Conservation (phyloP, 2,797 vertebrate species). For the Gallinago solitaria region DNA sequence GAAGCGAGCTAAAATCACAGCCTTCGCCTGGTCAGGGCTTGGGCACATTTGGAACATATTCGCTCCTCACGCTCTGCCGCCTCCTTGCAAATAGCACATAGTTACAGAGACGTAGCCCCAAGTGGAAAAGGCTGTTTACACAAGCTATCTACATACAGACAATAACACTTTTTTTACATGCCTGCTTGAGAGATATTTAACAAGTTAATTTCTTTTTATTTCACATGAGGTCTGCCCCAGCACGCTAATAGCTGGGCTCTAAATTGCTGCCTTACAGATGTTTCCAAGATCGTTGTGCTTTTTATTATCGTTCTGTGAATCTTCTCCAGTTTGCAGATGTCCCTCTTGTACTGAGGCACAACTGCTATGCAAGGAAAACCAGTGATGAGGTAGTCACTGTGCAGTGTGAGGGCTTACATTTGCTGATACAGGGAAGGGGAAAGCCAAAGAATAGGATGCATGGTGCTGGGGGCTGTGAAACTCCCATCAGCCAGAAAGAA, state of each 20-base stretch:
- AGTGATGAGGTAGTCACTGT: fast-evolving
- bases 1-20: constrained; percentile 13
- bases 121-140: constrained; percentile 6
- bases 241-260: not conserved
- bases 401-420: not conserved
- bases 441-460: not conserved
- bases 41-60: constrained; percentile 15
- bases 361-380: not conserved
- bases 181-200: constrained; percentile 9
- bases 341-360: not conserved
- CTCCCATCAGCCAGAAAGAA: not conserved
- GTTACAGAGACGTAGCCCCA: not conserved
- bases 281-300: not conserved
- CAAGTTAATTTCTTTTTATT: constrained; percentile 20
- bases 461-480: fast-evolving
- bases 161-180: not conserved
- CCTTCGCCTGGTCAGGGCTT: not conserved
- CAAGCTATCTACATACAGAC: not conserved
- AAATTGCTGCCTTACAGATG: constrained; percentile 6
- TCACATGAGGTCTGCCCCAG: constrained; percentile 28
- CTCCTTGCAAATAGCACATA: constrained; percentile 13
- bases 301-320: not conserved
- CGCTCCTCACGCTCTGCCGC: not conserved
- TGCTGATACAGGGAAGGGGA: not conserved
- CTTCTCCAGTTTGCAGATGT: not conserved